Conservation (phyloP, 2,888 invertebrate species). For the Auanema freiburgensis region DNA sequence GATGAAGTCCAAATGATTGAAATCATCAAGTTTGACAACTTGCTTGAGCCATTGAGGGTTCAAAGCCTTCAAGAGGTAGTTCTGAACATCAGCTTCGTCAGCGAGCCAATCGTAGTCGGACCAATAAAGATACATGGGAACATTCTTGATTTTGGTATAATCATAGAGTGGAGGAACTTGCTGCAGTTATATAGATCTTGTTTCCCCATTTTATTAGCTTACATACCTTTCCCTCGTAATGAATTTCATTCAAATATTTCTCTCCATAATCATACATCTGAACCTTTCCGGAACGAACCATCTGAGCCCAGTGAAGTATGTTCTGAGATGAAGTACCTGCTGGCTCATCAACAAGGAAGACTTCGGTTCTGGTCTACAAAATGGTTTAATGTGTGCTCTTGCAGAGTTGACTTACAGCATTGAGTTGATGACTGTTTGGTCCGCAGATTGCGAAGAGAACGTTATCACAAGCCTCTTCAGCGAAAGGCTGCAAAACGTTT, state of each 20-base stretch:
- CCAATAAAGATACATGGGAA: constrained; percentile 17
- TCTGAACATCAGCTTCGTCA: constrained; percentile 1
- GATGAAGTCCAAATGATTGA: constrained; percentile 9
- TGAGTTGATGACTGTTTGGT: constrained; percentile 11
- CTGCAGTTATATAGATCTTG: too few species aligned
- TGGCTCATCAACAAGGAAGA: constrained; percentile 4
- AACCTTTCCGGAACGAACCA: constrained; percentile 8
- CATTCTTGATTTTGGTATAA: constrained; percentile 7
- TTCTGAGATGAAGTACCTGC: constrained; percentile 13
- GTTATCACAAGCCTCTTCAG: constrained; percentile 7
- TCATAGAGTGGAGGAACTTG: constrained; percentile 13
- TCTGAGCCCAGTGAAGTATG: constrained; percentile 15
- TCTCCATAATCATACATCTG: constrained; percentile 22
- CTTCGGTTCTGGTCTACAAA: constrained; percentile 8
- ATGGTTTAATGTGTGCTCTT: neutral
- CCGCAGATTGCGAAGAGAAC: constrained; percentile 10
- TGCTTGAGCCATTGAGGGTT: constrained; percentile 1
- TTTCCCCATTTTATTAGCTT: too few species aligned
- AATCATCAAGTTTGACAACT: constrained; percentile 5
- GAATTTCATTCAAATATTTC: constrained; percentile 8
- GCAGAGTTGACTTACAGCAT: neutral
- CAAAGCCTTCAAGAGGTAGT: constrained; percentile 3
- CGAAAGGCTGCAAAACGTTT: neutral
- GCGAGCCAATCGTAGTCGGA: constrained; percentile 3
- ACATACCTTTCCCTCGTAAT: constrained; percentile 8